Conservation (phyloP, 2,888 invertebrate species). For the Steinernema scapterisci region DNA sequence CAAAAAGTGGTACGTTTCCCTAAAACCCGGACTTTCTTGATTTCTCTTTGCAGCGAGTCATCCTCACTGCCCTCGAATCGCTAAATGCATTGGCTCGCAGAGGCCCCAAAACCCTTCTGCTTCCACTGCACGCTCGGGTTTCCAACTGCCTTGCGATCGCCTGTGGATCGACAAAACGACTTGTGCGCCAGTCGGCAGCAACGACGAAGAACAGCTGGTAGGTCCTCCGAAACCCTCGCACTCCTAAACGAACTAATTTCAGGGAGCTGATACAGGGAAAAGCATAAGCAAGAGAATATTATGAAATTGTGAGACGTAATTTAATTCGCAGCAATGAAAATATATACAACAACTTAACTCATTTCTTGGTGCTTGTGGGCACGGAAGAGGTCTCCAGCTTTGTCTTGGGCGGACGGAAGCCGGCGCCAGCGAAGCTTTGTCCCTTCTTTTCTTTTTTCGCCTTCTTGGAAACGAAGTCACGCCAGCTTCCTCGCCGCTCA, state of each 20-base stretch:
- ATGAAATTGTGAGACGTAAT: too few species aligned
- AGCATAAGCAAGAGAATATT: neutral
- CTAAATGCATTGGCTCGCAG: neutral
- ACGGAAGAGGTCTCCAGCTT: constrained; percentile 50
- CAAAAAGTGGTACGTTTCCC: neutral
- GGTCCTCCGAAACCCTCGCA: neutral
- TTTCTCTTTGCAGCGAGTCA: neutral
- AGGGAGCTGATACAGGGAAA: constrained; percentile 4
- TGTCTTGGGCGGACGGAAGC: constrained; percentile 63
- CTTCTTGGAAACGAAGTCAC: constrained; percentile 54
- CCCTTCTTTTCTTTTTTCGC: constrained; percentile 62
- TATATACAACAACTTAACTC: constrained; percentile 26
- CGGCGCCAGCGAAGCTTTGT: constrained; percentile 57
- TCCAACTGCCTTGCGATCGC: neutral
- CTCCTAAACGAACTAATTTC: neutral
- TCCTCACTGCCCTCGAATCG: neutral
- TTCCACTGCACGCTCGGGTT: neutral
- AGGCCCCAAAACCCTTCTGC: neutral
- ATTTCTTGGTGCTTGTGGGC: constrained; percentile 16
- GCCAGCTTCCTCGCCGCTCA: constrained; percentile 65
- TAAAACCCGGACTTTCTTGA: neutral
- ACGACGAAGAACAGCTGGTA: constrained; percentile 8
- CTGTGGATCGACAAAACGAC: neutral
- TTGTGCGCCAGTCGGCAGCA: neutral
- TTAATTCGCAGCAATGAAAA: neutral